phyloP scores from a whole-genome alignment of 1,140 invertebrate species.

The Oncopodura yosiiana region DNA sequence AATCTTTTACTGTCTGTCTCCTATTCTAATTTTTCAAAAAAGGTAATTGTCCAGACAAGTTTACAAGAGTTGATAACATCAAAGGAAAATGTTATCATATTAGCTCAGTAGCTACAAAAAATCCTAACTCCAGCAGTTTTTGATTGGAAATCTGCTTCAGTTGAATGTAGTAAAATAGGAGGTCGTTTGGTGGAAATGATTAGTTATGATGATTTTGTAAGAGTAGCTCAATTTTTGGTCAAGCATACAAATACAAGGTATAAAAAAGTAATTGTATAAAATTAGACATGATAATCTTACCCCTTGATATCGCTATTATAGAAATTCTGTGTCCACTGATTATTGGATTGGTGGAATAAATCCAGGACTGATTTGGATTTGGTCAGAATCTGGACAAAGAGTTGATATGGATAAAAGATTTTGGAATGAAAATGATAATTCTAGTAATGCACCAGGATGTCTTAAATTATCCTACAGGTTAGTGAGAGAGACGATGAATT shows the following conservation, averaged over 20 bases:
- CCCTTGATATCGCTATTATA: neutral
- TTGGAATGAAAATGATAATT: constrained; percentile 36
- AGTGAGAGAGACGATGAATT: too few relatives aligned
- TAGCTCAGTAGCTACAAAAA: constrained; percentile 15
- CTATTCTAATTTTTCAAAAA: too few relatives aligned
- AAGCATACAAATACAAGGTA: constrained; percentile 21
- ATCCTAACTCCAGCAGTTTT: neutral
- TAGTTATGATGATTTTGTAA: constrained; percentile 28
- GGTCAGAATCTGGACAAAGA: constrained; percentile 33
- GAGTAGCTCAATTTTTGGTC: constrained; percentile 22
- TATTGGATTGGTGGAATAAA: constrained; percentile 34
- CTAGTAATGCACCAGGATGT: constrained; percentile 32
- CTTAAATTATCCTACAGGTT: constrained; percentile 32
- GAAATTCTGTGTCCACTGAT: constrained; percentile 24
- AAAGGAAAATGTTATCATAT: constrained; percentile 32
- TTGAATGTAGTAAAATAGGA: constrained; percentile 25
- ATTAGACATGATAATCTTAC: neutral
- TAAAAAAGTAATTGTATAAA: neutral
- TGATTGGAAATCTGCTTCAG: constrained; percentile 30
- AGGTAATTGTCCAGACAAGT: constrained; percentile 31
- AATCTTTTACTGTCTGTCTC: neutral
- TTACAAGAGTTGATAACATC: constrained; percentile 30
- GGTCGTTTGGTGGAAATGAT: constrained; percentile 30
- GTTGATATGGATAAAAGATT: constrained; percentile 31
- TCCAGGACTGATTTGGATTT: constrained; percentile 35